These are phyloP conservation scores for Atrina japonica DNA, from an alignment of 2,888 invertebrate genomes.

Conservation along the genomic window DNA sequence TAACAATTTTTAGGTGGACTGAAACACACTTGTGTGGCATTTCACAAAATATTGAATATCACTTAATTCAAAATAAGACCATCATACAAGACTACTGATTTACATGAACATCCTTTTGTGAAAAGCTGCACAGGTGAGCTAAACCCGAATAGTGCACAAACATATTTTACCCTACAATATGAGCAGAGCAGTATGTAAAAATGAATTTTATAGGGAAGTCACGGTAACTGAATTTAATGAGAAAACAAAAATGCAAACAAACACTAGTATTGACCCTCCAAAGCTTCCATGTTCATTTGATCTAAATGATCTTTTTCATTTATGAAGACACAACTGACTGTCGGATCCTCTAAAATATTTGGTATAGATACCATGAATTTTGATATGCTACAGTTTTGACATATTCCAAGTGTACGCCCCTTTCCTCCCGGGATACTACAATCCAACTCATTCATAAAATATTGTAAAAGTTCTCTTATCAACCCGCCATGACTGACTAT, in stretches of 20 bases:
- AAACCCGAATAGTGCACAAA: no score
- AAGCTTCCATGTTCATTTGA: slow-evolving; percentile 53
- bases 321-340: slow-evolving; percentile 74
- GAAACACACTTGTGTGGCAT: no score
- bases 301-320: slow-evolving; percentile 78
- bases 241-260: background rate
- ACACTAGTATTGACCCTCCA: slow-evolving; percentile 44
- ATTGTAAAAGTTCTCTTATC: slow-evolving; percentile 76
- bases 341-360: slow-evolving; percentile 63
- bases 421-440: slow-evolving; percentile 75
- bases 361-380: slow-evolving; percentile 74
- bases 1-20: no score
- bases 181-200: no score
- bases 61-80: no score
- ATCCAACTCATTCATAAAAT: slow-evolving; percentile 74
- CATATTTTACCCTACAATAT: no score
- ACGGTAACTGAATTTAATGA: no score
- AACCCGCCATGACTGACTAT: slow-evolving; percentile 79
- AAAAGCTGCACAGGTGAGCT: no score
- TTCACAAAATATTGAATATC: no score
- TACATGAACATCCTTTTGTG: no score
- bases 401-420: slow-evolving; percentile 72
- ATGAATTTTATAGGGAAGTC: no score
- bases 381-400: slow-evolving; percentile 80
- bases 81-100: no score